Evolutionary conservation across 2,888 invertebrate species (phyloP), one percentile per base, ranked within the genome.

Genomic region (Crossocerus cetratus): DNA sequence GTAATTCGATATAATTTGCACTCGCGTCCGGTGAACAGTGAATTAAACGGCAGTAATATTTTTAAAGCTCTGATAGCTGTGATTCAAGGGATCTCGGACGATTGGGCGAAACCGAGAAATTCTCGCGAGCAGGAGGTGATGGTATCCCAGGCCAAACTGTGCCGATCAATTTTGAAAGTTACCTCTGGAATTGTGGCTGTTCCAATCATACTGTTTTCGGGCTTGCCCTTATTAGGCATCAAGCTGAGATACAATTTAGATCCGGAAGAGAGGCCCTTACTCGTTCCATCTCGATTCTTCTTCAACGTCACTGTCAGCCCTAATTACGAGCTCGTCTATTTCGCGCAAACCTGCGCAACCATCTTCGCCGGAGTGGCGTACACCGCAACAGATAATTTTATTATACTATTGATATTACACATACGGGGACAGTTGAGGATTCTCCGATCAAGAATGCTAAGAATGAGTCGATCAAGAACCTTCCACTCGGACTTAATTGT

Each of bases 1-100:
- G n/a, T n/a, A n/a, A n/a, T n/a, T n/a, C n/a, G n/a, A n/a, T n/a
- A n/a, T n/a, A n/a, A n/a, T n/a, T n/a, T n/a, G n/a, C n/a, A n/a
- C n/a, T n/a, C n/a, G n/a, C n/a, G n/a, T n/a, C n/a, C n/a, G n/a
- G n/a, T n/a, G n/a, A n/a, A n/a, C n/a, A n/a, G n/a, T n/a, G n/a
- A n/a, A n/a, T n/a, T n/a, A n/a, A n/a, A n/a, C n/a, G n/a, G n/a
- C n/a, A n/a, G n/a, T n/a, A n/a, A n/a, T n/a, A n/a, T n/a, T 61
- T 70, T 55, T 56, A 2, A 2, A 63, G 71, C 45, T 65, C 22
- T 76, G 16, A n/a, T 22, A 21, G 32, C 64, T 0, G 8, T 76
- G 0, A 8, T 74, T 8, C 20, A 45, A 0, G 74, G 70, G 76
- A 67, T 76, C 23, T 70, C 54, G 3, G 55, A 74, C n/a, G 76